A percentile compares a stretch with the other conserved stretches of the same genome.
phyloP scores from a whole-genome alignment of 2,797 vertebrate species.

The Oreochromis mossambicus region DNA sequence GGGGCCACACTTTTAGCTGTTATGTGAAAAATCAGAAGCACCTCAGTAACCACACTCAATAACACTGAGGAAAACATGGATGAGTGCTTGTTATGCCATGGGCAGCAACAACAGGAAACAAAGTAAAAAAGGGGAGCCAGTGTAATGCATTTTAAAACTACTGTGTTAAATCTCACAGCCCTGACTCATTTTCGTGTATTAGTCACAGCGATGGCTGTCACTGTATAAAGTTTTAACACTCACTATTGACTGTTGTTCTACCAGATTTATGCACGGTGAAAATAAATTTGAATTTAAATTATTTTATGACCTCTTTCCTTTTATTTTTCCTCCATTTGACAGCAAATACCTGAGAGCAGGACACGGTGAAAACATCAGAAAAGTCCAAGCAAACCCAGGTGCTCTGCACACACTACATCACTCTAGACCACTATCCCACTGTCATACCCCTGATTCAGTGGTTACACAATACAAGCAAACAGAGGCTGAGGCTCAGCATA shows the following conservation, averaged over 20 bases:
- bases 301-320: not conserved
- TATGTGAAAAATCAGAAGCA: slow-evolving; percentile 9
- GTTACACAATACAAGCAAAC: not conserved
- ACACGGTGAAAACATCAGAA: not conserved
- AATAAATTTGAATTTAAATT: not conserved
- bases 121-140: not conserved
- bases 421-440: not conserved
- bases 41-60: slow-evolving; percentile 1
- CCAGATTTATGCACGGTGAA: not conserved
- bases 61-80: not conserved
- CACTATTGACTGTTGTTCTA: not conserved
- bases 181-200: slow-evolving; percentile 6
- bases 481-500: not conserved
- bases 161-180: slow-evolving; percentile 10
- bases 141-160: slow-evolving; percentile 36
- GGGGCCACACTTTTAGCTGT: not conserved
- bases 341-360: not conserved
- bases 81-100: not conserved
- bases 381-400: not conserved
- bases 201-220: not conserved
- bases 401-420: not conserved
- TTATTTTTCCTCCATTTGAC: not conserved
- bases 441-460: not conserved
- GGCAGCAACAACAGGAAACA: not conserved
- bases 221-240: not conserved